Evolutionary conservation across 2,888 invertebrate genomes (phyloP).

Genomic region (Dryomyza anilis): DNA sequence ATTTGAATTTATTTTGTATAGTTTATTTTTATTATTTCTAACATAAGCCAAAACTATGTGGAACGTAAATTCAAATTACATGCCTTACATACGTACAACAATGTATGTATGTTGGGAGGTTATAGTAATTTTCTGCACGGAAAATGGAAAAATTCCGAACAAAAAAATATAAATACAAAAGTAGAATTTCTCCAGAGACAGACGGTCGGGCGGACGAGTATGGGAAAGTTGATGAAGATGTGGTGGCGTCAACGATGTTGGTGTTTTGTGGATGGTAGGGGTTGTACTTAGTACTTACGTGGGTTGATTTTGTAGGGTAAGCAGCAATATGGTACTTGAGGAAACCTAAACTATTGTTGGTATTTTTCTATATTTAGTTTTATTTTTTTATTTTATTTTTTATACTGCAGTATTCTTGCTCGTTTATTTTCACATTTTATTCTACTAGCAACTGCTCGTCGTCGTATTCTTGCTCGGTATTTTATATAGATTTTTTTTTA

Average conservation of each 20-base stretch:
- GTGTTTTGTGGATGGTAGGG: not conserved
- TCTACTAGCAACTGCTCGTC: not conserved
- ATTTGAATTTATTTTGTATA: not conserved
- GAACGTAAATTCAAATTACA: not conserved
- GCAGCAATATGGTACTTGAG: not conserved
- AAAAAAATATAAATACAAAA: slow-evolving; percentile 1
- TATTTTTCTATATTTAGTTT: not conserved
- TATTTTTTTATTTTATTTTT: not conserved
- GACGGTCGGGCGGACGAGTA: not conserved
- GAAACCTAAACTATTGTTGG: slow-evolving; percentile 11
- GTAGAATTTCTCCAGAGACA: slow-evolving; percentile 2
- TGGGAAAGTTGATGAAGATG: not conserved
- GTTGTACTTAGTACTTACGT: too few species aligned
- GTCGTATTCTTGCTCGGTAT: not conserved
- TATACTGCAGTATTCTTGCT: not conserved
- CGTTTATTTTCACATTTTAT: not conserved
- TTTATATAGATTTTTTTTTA: slow-evolving; percentile 3
- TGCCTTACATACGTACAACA: not conserved
- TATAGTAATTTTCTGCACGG: slow-evolving; percentile 6
- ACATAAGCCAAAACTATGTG: slow-evolving; percentile 1
- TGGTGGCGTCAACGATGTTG: not conserved
- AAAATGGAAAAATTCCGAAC: not conserved
- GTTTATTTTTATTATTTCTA: not conserved
- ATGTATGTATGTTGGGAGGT: not conserved
- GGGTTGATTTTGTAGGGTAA: not conserved